Evolutionary conservation across 2,797 vertebrate species (phyloP).

Genomic region (Cirrhinus mrigala): DNA sequence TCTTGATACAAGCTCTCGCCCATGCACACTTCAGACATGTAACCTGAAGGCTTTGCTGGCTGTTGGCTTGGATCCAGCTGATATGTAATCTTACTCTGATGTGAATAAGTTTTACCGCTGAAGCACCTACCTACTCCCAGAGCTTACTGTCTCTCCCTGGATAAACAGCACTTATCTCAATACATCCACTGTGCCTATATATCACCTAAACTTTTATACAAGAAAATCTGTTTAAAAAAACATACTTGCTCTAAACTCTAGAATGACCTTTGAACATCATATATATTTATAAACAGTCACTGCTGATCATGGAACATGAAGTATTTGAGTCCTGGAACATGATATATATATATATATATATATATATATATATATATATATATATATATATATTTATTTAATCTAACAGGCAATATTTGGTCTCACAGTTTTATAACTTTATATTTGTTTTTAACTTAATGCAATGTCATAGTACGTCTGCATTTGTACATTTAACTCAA

Average conservation of each 20-base stretch:
- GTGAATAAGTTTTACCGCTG: conserved; percentile 3
- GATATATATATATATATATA: too few species aligned
- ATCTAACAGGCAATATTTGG: background rate
- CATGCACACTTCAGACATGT: conserved; percentile 37
- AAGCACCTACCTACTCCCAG: background rate
- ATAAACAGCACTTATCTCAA: conserved; percentile 53
- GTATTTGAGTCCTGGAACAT: background rate
- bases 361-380: too few species aligned
- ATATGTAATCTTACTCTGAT: conserved; percentile 16
- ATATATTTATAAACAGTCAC: background rate
- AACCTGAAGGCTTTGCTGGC: conserved; percentile 41
- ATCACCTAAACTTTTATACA: background rate
- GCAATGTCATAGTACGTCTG: background rate
- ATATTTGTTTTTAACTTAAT: background rate
- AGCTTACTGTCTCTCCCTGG: conserved; percentile 1
- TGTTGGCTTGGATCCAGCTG: conserved; percentile 15
- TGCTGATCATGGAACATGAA: background rate
- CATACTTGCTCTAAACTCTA: background rate
- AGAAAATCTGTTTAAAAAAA: background rate
- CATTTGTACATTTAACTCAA: background rate
- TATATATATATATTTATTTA: background rate
- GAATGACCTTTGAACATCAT: background rate
- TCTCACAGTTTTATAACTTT: background rate
- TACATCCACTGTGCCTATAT: conserved; percentile 1
- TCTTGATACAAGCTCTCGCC: conserved; percentile 4